Evolutionary conservation across 2,888 invertebrate species (phyloP), one percentile per base, ranked within the genome.

Genomic region (Epirrhoe tristata): DNA sequence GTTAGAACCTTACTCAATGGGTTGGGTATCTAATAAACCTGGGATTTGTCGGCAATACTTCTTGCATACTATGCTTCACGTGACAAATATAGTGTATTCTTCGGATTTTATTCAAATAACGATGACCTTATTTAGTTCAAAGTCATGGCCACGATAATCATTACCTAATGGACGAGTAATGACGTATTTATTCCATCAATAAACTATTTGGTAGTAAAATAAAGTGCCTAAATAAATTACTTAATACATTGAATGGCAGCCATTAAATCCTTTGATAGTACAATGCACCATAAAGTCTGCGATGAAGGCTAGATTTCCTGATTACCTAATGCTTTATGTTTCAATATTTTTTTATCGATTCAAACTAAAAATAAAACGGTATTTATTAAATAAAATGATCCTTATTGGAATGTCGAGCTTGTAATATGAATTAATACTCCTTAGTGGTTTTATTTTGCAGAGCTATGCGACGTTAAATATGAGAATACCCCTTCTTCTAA

Each of bases 121-220:
- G 31, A 51, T 6, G 16, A 36, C 36, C 36, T 57, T 7, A 32
- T 4, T 32, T 52, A 14, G 61, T 58, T 58, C 55, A 43, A 43
- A 56, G 52, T 65, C 56, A 59, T 17, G 59, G 59, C 51, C n/a
- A 39, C 32, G n/a, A 12, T 43, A 14, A 39, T 39, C 12, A 32
- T 64, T 54, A 17, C 46, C 50, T 52, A 46, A 66, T 60, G 48
- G 48, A 34, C 8, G 32, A 51, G 51, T 57, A 57, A 61, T 66
- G 52, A 31, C 2, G 24, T 14, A 16, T 34, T 55, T 36, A 55
- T 34, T 54, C 55, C 36, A 55, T 50, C 55, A 48, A 56, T 61
- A 50, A 55, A 50, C 54, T 55, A 14, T 59, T 39, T 24, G 36
- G 24, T 43, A 36, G 52, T 59, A 52, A 59, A 59, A 43, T 52